phyloP scores from a whole-genome alignment of 1,140 invertebrate species.

The Scaptomyza graminum region DNA sequence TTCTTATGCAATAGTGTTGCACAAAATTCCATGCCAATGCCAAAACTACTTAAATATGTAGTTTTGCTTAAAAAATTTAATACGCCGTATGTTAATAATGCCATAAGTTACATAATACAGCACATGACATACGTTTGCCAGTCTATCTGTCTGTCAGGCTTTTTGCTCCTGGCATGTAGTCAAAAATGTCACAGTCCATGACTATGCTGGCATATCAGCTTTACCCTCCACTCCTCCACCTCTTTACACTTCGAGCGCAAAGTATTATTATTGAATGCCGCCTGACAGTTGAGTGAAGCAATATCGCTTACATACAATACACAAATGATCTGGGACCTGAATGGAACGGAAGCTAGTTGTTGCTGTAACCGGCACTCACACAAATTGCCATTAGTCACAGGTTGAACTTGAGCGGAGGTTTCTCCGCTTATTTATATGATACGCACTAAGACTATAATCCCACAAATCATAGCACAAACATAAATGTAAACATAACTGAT shows the following conservation, averaged over 20 bases:
- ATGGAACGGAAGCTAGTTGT: neutral
- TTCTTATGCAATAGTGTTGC: slow-evolving; percentile 35
- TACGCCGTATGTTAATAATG: slow-evolving; percentile 41
- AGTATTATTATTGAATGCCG: slow-evolving; percentile 82
- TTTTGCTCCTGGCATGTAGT: slow-evolving; percentile 62
- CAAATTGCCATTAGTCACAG: slow-evolving; percentile 67
- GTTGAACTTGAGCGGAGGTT: slow-evolving; percentile 42
- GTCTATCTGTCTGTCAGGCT: slow-evolving; percentile 15
- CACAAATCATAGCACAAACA: neutral
- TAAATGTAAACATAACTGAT: slow-evolving; percentile 18
- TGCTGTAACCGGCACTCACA: slow-evolving; percentile 52
- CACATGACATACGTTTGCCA: slow-evolving; percentile 64
- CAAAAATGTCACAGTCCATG: slow-evolving; percentile 70
- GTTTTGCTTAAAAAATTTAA: slow-evolving; percentile 67
- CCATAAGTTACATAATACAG: slow-evolving; percentile 59
- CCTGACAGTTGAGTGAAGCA: slow-evolving; percentile 77
- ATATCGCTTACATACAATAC: slow-evolving; percentile 80
- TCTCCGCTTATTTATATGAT: no score
- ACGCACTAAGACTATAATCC: no score
- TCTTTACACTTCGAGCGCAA: slow-evolving; percentile 45
- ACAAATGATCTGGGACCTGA: slow-evolving; percentile 35
- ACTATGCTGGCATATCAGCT: slow-evolving; percentile 33
- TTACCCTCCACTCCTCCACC: slow-evolving; percentile 10
- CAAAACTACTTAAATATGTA: slow-evolving; percentile 26
- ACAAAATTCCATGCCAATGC: slow-evolving; percentile 37